Conservation (phyloP, 2,888 invertebrate genomes). For the Isotomurus palustris region DNA sequence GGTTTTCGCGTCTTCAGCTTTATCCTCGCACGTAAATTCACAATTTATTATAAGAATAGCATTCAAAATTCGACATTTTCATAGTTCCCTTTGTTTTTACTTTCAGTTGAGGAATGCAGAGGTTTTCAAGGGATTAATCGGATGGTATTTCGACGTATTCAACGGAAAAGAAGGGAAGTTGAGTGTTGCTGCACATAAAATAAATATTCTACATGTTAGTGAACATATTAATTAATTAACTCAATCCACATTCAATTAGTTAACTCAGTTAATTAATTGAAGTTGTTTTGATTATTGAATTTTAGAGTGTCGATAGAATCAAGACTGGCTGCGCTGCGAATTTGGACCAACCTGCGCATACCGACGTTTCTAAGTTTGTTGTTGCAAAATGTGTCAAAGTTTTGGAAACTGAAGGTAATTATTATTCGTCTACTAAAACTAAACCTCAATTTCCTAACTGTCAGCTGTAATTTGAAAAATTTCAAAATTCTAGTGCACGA, state of each 20-base stretch:
- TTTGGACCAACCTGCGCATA: background rate
- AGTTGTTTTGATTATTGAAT: no score
- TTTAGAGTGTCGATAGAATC: no score
- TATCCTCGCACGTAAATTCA: slow-evolving; percentile 52
- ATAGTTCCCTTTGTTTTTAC: slow-evolving; percentile 4
- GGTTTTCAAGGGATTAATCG: slow-evolving; percentile 11
- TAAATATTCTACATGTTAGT: slow-evolving; percentile 62
- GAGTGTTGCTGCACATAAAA: slow-evolving; percentile 80
- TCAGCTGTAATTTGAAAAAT: background rate
- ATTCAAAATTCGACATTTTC: no score
- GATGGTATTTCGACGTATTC: slow-evolving; percentile 65
- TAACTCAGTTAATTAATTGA: no score
- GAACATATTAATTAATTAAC: background rate
- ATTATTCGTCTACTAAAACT: background rate
- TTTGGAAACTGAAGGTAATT: slow-evolving; percentile 67
- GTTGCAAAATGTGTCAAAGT: slow-evolving; percentile 68
- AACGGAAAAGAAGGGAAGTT: slow-evolving; percentile 87
- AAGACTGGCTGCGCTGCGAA: no score
- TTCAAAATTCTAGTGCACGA: slow-evolving; percentile 66
- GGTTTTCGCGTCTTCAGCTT: slow-evolving; percentile 63
- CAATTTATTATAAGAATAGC: no score
- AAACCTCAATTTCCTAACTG: background rate
- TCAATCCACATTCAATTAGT: no score
- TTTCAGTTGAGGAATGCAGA: slow-evolving; percentile 1
- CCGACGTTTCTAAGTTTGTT: slow-evolving; percentile 49